Percentiles rank a stretch among this genome's conserved stretches.
phyloP scores from a whole-genome alignment of 2,888 invertebrate genomes.

The Acanthosoma haemorrhoidale region DNA sequence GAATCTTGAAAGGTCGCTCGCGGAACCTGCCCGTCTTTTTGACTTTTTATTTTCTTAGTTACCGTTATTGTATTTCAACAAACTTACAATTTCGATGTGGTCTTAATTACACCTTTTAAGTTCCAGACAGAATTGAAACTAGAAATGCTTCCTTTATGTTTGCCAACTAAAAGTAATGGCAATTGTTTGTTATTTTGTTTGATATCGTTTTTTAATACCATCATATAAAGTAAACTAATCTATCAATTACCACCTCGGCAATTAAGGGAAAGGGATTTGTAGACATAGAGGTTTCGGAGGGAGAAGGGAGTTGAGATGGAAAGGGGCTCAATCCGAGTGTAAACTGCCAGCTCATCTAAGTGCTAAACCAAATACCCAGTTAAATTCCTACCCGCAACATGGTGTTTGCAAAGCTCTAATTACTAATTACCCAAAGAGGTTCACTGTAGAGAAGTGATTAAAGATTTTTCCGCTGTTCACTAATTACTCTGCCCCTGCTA shows the following conservation, averaged over 20 bases:
- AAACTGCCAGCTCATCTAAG: constrained; percentile 39
- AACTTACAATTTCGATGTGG: no score
- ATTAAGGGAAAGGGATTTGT: constrained; percentile 12
- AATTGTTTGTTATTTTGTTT: no score
- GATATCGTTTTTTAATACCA: neutral
- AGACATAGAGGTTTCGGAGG: neutral
- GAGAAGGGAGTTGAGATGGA: neutral
- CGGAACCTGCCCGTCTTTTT: no score
- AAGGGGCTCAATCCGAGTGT: constrained; percentile 34
- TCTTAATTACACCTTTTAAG: no score
- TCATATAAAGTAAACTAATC: neutral
- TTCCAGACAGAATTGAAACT: no score
- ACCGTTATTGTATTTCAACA: no score
- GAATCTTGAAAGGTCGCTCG: no score
- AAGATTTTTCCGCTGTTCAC: constrained; percentile 18
- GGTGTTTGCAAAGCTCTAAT: constrained; percentile 39
- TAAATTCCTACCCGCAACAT: constrained; percentile 29
- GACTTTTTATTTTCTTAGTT: no score
- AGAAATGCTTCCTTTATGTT: no score
- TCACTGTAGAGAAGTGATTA: constrained; percentile 5
- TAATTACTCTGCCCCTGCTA: constrained; percentile 19
- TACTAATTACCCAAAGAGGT: constrained; percentile 39
- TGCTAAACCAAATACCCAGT: constrained; percentile 37
- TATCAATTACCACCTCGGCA: constrained; percentile 5
- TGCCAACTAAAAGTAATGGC: no score